Conservation (phyloP, 2,113 vertebrate species). For the Mugil cephalus region DNA sequence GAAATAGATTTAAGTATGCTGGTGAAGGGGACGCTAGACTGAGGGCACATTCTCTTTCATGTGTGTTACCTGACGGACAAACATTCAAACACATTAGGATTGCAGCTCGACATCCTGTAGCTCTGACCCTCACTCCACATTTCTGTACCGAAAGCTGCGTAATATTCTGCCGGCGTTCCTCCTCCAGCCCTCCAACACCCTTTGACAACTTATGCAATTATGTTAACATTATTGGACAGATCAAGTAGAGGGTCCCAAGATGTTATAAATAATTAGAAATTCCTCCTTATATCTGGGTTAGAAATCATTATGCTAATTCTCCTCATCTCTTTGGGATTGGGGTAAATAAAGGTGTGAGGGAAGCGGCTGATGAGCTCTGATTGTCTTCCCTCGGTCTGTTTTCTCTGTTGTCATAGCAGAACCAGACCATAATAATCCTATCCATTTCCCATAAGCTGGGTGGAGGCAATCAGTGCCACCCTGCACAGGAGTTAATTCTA, state of each 20-base stretch:
- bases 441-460: conserved; percentile 74
- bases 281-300: conserved; percentile 86
- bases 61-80: background rate
- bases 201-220: conserved; percentile 86
- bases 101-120: conserved; percentile 23
- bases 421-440: conserved; percentile 79
- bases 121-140: conserved; percentile 52
- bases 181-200: conserved; percentile 74
- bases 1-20: conserved; percentile 12
- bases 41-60: background rate
- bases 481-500: conserved; percentile 53
- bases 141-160: conserved; percentile 58
- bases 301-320: conserved; percentile 87
- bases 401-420: conserved; percentile 81
- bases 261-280: conserved; percentile 89
- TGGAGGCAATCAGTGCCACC: conserved; percentile 68
- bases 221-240: conserved; percentile 88
- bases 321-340: conserved; percentile 81
- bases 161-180: conserved; percentile 70
- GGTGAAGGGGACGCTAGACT: too few species aligned
- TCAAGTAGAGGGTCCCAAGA: conserved; percentile 85
- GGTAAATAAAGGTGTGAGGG: conserved; percentile 87
- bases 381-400: conserved; percentile 80
- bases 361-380: conserved; percentile 82
- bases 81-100: conserved; percentile 16